Conservation (phyloP, 2,797 vertebrate species). For the Sebastes steindachneri region DNA sequence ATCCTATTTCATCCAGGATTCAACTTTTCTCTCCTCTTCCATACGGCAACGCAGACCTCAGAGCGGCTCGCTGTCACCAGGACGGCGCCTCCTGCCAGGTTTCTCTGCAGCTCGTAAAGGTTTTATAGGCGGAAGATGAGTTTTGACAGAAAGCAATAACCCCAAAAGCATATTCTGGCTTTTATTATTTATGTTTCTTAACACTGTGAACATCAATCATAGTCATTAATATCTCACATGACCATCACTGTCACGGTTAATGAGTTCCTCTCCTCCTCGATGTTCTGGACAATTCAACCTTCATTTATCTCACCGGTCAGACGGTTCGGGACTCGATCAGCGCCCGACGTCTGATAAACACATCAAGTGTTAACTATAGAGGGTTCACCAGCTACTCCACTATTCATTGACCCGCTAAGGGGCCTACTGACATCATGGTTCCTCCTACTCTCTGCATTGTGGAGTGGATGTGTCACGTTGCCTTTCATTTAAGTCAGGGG, state of each 20-base stretch:
- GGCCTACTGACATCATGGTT: background rate
- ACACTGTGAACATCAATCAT: background rate
- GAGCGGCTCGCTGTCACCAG: slow-evolving; percentile 16
- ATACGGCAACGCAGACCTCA: background rate
- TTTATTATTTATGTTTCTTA: slow-evolving; percentile 12
- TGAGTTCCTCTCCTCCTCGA: background rate
- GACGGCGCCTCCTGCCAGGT: slow-evolving; percentile 12
- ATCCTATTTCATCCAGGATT: slow-evolving; percentile 15
- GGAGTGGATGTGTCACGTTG: background rate
- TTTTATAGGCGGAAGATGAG: slow-evolving; percentile 34
- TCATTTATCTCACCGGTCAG: background rate
- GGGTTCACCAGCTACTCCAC: background rate
- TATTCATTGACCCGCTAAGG: background rate
- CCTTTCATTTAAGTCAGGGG: background rate
- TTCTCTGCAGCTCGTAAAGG: slow-evolving; percentile 12
- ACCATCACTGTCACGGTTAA: background rate
- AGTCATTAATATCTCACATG: background rate
- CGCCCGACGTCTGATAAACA: background rate
- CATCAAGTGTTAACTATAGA: background rate
- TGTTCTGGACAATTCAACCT: background rate
- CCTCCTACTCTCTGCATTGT: background rate
- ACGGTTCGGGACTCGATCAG: background rate
- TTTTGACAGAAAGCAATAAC: slow-evolving; percentile 32
- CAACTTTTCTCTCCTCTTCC: background rate
- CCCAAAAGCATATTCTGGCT: slow-evolving; percentile 1